phyloP scores from a whole-genome alignment of 2,113 vertebrate genomes.

The Perca schrenkii region DNA sequence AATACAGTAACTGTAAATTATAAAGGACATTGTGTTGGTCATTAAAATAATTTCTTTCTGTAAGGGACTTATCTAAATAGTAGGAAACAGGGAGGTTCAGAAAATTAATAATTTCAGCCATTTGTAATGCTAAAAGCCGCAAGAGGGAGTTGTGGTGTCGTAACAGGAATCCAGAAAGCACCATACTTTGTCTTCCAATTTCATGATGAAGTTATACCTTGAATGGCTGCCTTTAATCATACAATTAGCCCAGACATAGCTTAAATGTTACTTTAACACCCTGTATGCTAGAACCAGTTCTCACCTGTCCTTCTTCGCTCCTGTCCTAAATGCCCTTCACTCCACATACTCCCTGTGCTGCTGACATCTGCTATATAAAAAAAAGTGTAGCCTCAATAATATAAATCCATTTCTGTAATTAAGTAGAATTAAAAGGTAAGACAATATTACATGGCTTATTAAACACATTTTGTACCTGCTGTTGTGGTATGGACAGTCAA shows the following conservation, averaged over 20 bases:
- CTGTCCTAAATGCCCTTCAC: constrained; percentile 50
- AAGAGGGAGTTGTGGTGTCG: not conserved
- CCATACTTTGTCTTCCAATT: not conserved
- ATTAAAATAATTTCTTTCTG: not conserved
- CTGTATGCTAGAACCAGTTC: not conserved
- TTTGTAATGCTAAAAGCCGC: not conserved
- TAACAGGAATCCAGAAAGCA: not conserved
- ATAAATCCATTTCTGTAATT: not conserved
- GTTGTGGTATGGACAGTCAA: no score
- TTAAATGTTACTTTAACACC: not conserved
- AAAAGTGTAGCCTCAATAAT: not conserved
- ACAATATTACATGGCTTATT: no score
- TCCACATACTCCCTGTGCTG: constrained; percentile 29
- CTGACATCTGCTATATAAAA: not conserved
- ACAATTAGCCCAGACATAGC: no score
- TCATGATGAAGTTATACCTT: not conserved
- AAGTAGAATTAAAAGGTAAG: no score
- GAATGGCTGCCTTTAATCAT: no score
- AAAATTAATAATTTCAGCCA: not conserved
- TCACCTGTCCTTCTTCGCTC: constrained; percentile 59
- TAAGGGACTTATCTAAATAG: no score
- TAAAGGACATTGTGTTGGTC: not conserved
- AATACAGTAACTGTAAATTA: not conserved
- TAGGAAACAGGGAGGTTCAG: no score
- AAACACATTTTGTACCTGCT: no score